These are phyloP conservation scores for Acanthoscelides obtectus DNA, from an alignment of 2,888 invertebrate species.

Conservation along the genomic window DNA sequence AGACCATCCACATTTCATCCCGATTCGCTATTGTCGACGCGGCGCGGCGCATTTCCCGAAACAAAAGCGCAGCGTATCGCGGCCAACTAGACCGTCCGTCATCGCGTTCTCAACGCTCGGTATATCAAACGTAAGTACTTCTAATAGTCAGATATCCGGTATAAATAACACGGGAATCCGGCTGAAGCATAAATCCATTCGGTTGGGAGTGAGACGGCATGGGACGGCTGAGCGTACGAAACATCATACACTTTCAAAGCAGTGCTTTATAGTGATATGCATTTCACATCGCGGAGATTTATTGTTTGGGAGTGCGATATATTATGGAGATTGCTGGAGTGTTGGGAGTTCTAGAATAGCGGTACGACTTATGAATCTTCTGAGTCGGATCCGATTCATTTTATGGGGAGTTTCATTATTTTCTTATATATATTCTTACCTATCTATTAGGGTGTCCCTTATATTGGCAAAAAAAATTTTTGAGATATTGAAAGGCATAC, in stretches of 20 bases:
- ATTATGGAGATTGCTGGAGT: slow-evolving; percentile 29
- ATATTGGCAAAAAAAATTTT: too few relatives aligned
- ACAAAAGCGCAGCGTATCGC: background rate
- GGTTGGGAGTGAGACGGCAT: slow-evolving; percentile 20
- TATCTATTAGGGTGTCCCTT: too few relatives aligned
- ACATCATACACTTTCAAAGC: slow-evolving; percentile 21
- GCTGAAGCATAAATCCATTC: slow-evolving; percentile 25
- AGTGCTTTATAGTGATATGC: slow-evolving; percentile 31
- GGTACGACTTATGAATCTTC: background rate
- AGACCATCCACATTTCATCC: background rate
- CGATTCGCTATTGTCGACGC: background rate
- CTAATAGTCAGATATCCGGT: slow-evolving; percentile 22
- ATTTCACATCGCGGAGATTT: slow-evolving; percentile 31
- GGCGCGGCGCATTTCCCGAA: background rate
- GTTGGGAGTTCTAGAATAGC: background rate
- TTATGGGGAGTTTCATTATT: too few relatives aligned
- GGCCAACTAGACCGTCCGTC: slow-evolving; percentile 1
- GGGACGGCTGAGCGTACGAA: slow-evolving; percentile 20
- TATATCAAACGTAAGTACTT: slow-evolving; percentile 26
- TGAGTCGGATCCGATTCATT: too few relatives aligned
- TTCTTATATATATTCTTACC: too few relatives aligned
- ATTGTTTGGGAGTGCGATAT: slow-evolving; percentile 30
- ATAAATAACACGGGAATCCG: slow-evolving; percentile 28
- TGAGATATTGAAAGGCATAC: too few relatives aligned
- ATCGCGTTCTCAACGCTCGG: slow-evolving; percentile 3